These are phyloP conservation scores for Zeuzera pyrina DNA, from an alignment of 2,888 invertebrate species.

Conservation along the genomic window DNA sequence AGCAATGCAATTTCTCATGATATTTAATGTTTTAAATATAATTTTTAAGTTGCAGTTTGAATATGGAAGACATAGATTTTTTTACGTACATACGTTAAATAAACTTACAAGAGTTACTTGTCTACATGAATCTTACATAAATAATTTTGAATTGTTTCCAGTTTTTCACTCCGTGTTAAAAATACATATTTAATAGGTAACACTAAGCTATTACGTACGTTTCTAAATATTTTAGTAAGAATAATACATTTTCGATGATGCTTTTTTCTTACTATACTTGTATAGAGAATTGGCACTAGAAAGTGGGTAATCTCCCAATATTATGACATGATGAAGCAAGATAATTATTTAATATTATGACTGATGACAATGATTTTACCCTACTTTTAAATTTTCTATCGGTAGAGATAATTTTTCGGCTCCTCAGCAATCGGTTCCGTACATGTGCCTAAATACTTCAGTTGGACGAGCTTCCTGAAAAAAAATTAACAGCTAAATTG, in stretches of 20 bases:
- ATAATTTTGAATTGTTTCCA: too few species aligned
- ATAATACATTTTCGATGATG: too few species aligned
- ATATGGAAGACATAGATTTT: conserved; percentile 3
- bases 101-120: too few species aligned
- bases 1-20: not conserved
- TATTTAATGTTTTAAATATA: not conserved
- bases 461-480: conserved; percentile 78
- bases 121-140: too few species aligned
- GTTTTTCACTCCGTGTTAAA: too few species aligned
- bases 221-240: too few species aligned
- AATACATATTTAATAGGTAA: too few species aligned
- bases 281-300: conserved; percentile 3
- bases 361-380: too few species aligned
- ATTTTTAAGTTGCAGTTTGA: too few species aligned
- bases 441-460: conserved; percentile 88
- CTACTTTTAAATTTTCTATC: too few species aligned
- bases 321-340: not conserved
- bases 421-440: conserved; percentile 87
- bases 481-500: conserved; percentile 2
- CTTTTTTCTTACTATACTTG: too few species aligned
- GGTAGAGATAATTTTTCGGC: conserved; percentile 90
- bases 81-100: not conserved
- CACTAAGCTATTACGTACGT: too few species aligned
- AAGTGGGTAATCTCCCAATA: not conserved
- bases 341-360: conserved; percentile 21